Base-by-base conservation (phyloP, 2,113 vertebrate genomes). In the Halcyon malimbica region DNA sequence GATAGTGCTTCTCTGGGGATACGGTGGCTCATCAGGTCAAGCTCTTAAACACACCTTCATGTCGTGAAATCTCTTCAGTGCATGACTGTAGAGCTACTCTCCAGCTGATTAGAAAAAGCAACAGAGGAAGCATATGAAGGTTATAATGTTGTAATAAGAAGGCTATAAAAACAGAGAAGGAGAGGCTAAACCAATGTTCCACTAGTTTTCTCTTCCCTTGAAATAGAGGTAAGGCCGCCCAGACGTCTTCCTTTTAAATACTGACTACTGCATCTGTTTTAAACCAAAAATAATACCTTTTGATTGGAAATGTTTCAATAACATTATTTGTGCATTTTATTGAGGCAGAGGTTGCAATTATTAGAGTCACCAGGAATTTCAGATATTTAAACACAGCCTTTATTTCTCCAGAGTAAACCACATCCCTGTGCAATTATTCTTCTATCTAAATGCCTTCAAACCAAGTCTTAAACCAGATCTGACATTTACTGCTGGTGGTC, bases 201-300 rank as follows among this genome's bases (percentile, higher is more conserved):
- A 94, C 90, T 65, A 94, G 92, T 94, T 97, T 94, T 89, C 46
- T 90, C 91, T 89, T 92, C 74, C 62, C 94, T 96, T 85, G 95
- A 93, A 93, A 96, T 44, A 95, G 97, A 97, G 97, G 97, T 97
- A 93, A 97, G 91, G 94, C 88, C 60, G 83, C 95, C 95, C 92
- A 96, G 97, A 95, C 80, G 84, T 92, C 96, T 93, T 98, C 75
- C 94, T 96, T 97, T 96, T 96, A 96, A 98, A 94, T 91, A 96
- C 94, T 71, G 41, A 96, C 92, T 94, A 83, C 96, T 90, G 92
- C 90, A 96, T 97, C 95, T 98, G 87, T 97, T 98, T 97, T 93
- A 98, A 97, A 98, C 96, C 97, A 95, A 96, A 98, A 98, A 98
- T 97, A 98, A 97, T 98, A 96, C 96, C 97, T 98, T 97, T 94